Evolutionary conservation across 2,888 invertebrate species (phyloP), one percentile per base, ranked within the genome.

Genomic region (Amphipoea oculea): DNA sequence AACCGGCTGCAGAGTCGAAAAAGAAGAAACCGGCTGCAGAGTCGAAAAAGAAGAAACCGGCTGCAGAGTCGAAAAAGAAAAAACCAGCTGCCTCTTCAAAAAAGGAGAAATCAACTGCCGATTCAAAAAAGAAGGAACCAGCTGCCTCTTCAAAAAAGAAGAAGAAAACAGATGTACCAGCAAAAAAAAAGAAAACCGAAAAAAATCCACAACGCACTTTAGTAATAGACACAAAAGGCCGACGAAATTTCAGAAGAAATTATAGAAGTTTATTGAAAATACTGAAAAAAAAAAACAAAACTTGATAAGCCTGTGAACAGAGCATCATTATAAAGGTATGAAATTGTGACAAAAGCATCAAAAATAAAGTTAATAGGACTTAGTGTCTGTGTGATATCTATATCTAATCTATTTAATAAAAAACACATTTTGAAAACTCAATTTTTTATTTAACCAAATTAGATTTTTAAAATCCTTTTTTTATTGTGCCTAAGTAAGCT

Each of bases 191-290:
- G 17, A n/a, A 36, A 1, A 14, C 23, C 0, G 9, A 12, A n/a
- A 73, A 23, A 40, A 48, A 78, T 60, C 45, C 57, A 14, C 29
- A 62, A 45, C 57, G 60, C 40, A 69, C 40, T 57, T 29, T 80
- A 9, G 45, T 84, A 20, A 76, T 84, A 68, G 83, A 82, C 78
- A 75, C 73, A 1, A 79, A 81, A 65, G 82, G 76, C 6, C 71
- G 79, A 72, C 63, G 82, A 65, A 23, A 23, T 12, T 76, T 62
- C 40, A 62, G 51, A 74, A 82, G 57, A n/a, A 45, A 83, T 70
- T 79, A 68, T 68, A 76, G 86, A 79, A 82, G 66, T 63, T 7
- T 78, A 29, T 68, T 76, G 9, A 78, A 78, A 77, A 66, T 60
- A 40, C 62, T 4, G 5, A 60, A 62, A 66, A 69, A 40, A 57